Percentiles rank a stretch among this genome's conserved stretches.
These are phyloP conservation scores for Meles meles DNA, from an alignment of 2,113 vertebrate genomes.

Conservation along the genomic window DNA sequence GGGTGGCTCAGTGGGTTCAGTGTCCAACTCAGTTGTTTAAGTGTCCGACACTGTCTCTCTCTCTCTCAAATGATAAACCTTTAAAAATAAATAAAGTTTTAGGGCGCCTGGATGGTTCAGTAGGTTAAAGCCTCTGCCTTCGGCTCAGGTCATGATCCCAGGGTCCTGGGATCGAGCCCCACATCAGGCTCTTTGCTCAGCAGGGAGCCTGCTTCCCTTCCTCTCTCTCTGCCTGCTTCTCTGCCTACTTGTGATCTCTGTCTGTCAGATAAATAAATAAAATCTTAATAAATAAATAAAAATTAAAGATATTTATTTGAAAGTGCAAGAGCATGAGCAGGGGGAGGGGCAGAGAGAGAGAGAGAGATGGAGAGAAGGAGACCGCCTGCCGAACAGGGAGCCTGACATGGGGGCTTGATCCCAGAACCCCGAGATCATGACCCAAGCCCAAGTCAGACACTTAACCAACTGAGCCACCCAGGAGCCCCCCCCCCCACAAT, in stretches of 20 bases:
- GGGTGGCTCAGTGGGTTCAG: neutral
- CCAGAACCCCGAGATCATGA: neutral
- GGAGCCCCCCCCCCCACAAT: fast-evolving
- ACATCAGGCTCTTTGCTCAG: no score
- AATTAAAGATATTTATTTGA: neutral
- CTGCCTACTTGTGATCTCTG: no score
- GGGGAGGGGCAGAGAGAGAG: neutral
- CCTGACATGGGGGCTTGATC: neutral
- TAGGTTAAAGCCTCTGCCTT: no score
- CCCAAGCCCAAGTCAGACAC: neutral
- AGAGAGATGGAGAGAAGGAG: neutral
- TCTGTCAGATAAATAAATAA: no score
- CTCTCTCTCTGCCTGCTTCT: no score
- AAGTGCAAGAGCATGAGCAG: neutral
- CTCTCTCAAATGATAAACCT: neutral
- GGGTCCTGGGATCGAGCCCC: no score
- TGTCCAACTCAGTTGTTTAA: no score
- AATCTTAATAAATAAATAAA: no score
- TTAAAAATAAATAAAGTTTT: neutral
- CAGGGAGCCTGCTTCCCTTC: no score
- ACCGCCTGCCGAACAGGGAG: neutral
- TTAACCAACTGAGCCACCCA: neutral
- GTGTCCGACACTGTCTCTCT: no score
- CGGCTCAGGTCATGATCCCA: no score
- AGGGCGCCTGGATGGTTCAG: no score